A percentile compares a stretch with the other conserved stretches of the same genome.
These are phyloP conservation scores for Propithecus perrieri DNA, from an alignment of 2,797 vertebrate species.

Conservation along the genomic window DNA sequence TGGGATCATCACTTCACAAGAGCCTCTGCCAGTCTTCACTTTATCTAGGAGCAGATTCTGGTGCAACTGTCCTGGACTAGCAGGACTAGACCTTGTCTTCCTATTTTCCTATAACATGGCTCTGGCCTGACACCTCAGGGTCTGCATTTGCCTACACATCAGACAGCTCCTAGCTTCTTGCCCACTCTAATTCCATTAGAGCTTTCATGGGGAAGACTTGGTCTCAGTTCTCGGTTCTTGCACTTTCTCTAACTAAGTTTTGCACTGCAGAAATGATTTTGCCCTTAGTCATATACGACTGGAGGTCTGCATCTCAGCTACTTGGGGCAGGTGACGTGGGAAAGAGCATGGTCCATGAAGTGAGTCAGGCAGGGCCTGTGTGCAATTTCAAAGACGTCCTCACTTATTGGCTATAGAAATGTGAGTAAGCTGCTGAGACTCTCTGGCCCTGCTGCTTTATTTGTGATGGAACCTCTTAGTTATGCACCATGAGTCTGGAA, in stretches of 20 bases:
- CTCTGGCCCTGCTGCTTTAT: not conserved
- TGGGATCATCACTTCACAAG: not conserved
- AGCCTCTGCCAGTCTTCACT: not conserved
- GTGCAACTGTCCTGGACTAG: not conserved
- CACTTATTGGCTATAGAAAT: not conserved
- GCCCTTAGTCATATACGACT: not conserved
- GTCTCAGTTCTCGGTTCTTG: not conserved
- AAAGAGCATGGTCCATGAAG: not conserved
- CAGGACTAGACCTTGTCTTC: not conserved
- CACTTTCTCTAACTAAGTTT: constrained; percentile 12
- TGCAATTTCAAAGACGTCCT: not conserved
- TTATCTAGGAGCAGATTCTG: not conserved
- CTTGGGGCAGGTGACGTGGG: not conserved
- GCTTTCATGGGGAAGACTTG: not conserved
- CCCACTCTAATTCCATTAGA: not conserved
- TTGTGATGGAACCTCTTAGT: not conserved
- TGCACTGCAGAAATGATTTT: constrained; percentile 15
- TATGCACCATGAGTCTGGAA: not conserved
- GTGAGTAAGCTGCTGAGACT: not conserved
- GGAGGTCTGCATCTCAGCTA: not conserved
- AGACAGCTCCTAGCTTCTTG: not conserved
- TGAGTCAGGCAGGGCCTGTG: not conserved
- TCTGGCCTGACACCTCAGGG: not conserved
- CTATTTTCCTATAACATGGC: not conserved
- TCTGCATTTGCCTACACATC: not conserved